Evolutionary conservation across 2,797 vertebrate genomes (phyloP).

Genomic region (Setipinna tenuifilis): DNA sequence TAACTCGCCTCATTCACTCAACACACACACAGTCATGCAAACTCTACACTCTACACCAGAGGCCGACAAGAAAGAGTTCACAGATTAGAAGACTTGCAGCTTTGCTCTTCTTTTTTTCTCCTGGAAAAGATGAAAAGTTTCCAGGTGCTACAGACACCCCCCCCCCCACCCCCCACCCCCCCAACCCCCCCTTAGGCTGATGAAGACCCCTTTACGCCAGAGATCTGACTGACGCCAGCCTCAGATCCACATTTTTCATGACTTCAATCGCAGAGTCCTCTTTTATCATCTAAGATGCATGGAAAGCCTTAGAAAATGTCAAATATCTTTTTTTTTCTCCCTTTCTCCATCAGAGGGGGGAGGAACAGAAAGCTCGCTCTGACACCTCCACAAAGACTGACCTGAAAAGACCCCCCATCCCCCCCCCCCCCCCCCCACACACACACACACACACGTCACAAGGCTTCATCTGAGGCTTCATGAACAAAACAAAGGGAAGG

Average conservation of each 20-base stretch:
- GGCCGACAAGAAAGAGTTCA: neutral
- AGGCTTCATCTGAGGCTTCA: neutral
- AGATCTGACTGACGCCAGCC: neutral
- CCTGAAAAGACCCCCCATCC: neutral
- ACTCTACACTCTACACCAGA: neutral
- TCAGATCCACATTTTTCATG: neutral
- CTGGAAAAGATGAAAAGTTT: neutral
- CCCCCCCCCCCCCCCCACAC: too few species aligned
- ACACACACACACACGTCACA: neutral
- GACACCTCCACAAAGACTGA: neutral
- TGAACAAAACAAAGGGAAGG: neutral
- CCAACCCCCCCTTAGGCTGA: neutral
- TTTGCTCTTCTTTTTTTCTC: neutral
- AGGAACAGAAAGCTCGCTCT: neutral
- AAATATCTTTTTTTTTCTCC: neutral
- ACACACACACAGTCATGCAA: neutral
- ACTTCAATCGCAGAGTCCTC: neutral
- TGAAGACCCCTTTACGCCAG: neutral
- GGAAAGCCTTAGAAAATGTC: slow-evolving; percentile 1
- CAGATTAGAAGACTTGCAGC: neutral
- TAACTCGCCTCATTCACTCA: neutral
- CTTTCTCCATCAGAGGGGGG: neutral
- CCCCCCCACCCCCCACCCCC: too few species aligned
- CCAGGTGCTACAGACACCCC: neutral
- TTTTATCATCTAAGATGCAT: slow-evolving; percentile 17